Base-by-base conservation (phyloP, 2,888 invertebrate species). In the Epinotia demarniana region DNA sequence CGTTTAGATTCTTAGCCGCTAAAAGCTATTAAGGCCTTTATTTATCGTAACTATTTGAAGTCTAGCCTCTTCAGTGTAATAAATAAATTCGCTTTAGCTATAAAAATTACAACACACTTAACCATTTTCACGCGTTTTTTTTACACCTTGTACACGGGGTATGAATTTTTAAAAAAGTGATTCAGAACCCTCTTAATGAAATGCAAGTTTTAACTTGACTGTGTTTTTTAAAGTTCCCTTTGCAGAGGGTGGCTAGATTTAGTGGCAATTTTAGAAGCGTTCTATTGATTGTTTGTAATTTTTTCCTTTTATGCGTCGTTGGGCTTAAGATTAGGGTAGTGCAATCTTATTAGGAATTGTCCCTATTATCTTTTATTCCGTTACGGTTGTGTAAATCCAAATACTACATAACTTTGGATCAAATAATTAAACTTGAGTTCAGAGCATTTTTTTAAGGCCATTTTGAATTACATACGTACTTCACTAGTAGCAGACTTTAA, bases 221-320 rank as follows among this genome's bases (percentile, higher is more conserved):
- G 16, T 13, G 8, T 39, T 60, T 58, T 85, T 84, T 84, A 82
- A 83, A 83, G 82, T 78, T 79, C 78, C 78, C 81, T 80, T 9
- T 12, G 16, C 19, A 19, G 85, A 88, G 87, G 87, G 78, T 81
- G 84, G 81, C 80, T 84, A 87, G 89, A 90, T 90, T 90, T 89
- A 88, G 85, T 80, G 85, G 83, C 88, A 87, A 88, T 89, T 87
- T 88, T 82, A 86, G 80, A 83, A 81, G 81, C 82, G 82, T 78
- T 81, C 83, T 91, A 92, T 92, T 91, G 92, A 92, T 91, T 90
- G 90, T 90, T 81, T 80, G 84, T 83, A 84, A 87, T 83, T 84
- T 85, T 90, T 84, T 83, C 80, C 71, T 78, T 78, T 79, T 80
- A 86, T 84, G 87, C 89, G 78, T 86, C 90, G 89, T 89, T 90